These are phyloP conservation scores for Drosophila algonquin DNA, from an alignment of 2,888 invertebrate species.

Conservation along the genomic window DNA sequence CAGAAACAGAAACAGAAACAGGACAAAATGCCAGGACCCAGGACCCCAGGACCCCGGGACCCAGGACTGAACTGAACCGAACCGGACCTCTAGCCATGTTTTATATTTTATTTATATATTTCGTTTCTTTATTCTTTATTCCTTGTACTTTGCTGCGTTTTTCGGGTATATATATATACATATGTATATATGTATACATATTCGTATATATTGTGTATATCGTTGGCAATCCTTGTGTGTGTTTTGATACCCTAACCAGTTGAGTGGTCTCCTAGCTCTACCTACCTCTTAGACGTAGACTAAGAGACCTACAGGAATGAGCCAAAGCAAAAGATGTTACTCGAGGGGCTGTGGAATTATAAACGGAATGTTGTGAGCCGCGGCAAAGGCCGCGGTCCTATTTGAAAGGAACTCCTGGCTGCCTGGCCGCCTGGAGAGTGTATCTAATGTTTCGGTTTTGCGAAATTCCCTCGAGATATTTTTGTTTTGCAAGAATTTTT, in stretches of 20 bases:
- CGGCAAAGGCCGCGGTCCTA: no score
- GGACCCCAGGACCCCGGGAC: neutral
- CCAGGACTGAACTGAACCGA: constrained; percentile 28
- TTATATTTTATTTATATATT: constrained; percentile 56
- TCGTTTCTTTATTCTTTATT: constrained; percentile 41
- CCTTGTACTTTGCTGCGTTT: constrained; percentile 23
- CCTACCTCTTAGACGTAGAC: no score
- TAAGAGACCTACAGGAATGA: no score
- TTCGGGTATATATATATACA: constrained; percentile 29
- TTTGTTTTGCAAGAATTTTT: constrained; percentile 33
- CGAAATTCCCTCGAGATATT: constrained; percentile 20
- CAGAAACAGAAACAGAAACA: constrained; percentile 53
- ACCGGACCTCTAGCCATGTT: constrained; percentile 65
- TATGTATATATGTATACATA: neutral
- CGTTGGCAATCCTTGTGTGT: constrained; percentile 29
- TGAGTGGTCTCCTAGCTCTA: neutral
- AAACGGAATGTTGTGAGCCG: no score
- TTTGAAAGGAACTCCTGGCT: no score
- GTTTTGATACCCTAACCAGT: constrained; percentile 1
- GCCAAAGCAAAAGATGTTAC: no score
- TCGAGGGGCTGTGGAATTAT: no score
- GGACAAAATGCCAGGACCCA: neutral
- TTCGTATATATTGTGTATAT: constrained; percentile 19
- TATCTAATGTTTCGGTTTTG: neutral
- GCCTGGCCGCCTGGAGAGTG: neutral